Percentiles rank a stretch among this genome's conserved stretches.
Conservation (phyloP, 2,113 vertebrate genomes). For the Erythrolamprus reginae region DNA sequence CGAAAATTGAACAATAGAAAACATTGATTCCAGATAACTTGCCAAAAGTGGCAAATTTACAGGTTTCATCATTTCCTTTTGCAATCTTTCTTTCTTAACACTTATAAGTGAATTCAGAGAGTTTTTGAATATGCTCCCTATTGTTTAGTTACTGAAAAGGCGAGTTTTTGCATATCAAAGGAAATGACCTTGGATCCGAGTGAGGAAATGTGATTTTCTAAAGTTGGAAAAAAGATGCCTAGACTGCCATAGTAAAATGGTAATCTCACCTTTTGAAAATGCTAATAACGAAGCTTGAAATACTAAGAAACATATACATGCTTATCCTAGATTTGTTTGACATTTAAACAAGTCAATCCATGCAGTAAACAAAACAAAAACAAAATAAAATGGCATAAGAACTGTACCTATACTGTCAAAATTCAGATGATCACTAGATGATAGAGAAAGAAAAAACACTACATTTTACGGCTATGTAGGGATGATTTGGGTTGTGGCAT, state of each 20-base stretch:
- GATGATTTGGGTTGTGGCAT: neutral
- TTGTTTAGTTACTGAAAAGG: neutral
- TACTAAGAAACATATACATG: neutral
- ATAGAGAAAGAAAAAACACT: neutral
- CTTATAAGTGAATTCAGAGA: neutral
- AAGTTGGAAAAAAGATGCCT: neutral
- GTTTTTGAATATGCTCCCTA: neutral
- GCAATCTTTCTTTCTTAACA: neutral
- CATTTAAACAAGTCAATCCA: neutral
- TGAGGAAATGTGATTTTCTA: neutral
- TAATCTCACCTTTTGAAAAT: neutral
- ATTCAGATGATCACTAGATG: neutral
- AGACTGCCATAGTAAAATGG: neutral
- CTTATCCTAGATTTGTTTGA: neutral
- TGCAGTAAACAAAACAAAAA: neutral
- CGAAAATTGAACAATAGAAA: neutral
- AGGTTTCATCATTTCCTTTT: neutral
- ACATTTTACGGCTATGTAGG: neutral
- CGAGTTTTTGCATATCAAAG: neutral
- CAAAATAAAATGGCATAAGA: neutral
- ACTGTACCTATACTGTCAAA: neutral
- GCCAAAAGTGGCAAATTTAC: neutral
- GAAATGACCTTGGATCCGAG: neutral
- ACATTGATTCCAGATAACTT: neutral
- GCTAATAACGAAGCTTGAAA: neutral